A percentile compares a stretch with the other conserved stretches of the same genome.
Evolutionary conservation across 2,888 invertebrate species (phyloP).

Genomic region (Tenthredo amoena): DNA sequence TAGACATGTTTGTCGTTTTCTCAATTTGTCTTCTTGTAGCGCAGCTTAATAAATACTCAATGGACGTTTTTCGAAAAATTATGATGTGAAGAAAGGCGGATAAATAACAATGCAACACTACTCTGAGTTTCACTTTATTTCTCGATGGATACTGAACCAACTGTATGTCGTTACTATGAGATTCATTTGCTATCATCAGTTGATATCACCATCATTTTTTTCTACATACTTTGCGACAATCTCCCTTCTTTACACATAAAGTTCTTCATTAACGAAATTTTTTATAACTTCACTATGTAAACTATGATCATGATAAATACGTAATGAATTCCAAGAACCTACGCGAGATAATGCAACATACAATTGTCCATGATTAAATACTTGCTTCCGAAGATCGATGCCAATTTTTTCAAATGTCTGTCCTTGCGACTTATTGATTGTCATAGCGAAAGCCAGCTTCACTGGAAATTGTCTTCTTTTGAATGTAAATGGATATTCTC

Average conservation of each 20-base stretch:
- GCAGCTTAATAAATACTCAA: no score
- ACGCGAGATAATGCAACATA: slow-evolving; percentile 72
- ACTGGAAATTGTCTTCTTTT: slow-evolving; percentile 67
- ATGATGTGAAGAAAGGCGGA: no score
- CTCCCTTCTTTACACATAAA: not conserved
- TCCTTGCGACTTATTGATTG: slow-evolving; percentile 73
- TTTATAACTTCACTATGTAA: not conserved
- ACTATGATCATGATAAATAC: not conserved
- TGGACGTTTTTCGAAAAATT: no score
- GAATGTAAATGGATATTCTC: slow-evolving; percentile 61
- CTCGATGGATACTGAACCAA: no score
- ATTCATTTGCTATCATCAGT: no score
- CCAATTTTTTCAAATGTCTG: slow-evolving; percentile 70
- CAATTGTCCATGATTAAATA: slow-evolving; percentile 72
- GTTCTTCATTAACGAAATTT: not conserved
- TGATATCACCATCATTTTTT: no score
- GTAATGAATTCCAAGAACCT: slow-evolving; percentile 47
- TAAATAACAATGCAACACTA: no score
- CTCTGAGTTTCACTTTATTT: no score
- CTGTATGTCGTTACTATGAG: no score
- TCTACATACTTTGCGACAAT: not conserved
- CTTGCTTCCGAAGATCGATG: slow-evolving; percentile 68
- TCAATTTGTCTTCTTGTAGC: no score
- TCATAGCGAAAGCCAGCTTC: slow-evolving; percentile 67
- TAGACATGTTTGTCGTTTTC: no score